phyloP scores from a whole-genome alignment of 1,140 invertebrate species.

The Drosophila bocki region DNA sequence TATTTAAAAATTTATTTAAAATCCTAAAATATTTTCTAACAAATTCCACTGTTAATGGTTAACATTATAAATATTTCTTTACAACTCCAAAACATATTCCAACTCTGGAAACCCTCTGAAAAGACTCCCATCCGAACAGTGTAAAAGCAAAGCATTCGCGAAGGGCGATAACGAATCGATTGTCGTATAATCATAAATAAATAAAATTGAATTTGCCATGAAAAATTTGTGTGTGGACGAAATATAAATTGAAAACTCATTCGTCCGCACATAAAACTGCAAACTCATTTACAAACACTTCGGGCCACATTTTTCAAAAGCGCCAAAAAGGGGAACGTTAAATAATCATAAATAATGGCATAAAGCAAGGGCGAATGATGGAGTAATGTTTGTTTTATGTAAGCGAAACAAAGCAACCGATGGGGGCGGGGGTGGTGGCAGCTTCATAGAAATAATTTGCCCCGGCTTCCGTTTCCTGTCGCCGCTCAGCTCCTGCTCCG shows the following conservation, averaged over 20 bases:
- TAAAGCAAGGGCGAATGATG: conserved; percentile 52
- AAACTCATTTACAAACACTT: conserved; percentile 83
- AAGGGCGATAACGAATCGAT: conserved; percentile 53
- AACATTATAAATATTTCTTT: too few species aligned
- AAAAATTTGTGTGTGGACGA: conserved; percentile 59
- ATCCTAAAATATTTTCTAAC: rapidly evolving
- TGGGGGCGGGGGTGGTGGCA: conserved; percentile 1
- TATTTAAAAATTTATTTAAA: background rate
- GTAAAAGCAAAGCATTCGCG: background rate
- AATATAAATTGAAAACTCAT: conserved; percentile 84
- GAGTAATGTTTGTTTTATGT: conserved; percentile 72
- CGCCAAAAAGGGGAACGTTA: conserved; percentile 61
- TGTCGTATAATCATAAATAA: conserved; percentile 83
- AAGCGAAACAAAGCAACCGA: conserved; percentile 56
- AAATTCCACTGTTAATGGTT: too few species aligned
- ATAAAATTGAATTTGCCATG: conserved; percentile 77
- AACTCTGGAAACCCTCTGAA: background rate
- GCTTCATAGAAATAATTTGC: conserved; percentile 58
- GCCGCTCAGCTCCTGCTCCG: background rate
- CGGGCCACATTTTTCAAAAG: conserved; percentile 76
- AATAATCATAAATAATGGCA: conserved; percentile 81
- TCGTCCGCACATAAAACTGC: conserved; percentile 80
- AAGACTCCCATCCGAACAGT: conserved; percentile 6
- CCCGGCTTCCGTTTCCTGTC: conserved; percentile 22
- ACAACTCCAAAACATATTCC: background rate